Evolutionary conservation across 2,113 vertebrate species (phyloP).

Genomic region (Verasper variegatus): DNA sequence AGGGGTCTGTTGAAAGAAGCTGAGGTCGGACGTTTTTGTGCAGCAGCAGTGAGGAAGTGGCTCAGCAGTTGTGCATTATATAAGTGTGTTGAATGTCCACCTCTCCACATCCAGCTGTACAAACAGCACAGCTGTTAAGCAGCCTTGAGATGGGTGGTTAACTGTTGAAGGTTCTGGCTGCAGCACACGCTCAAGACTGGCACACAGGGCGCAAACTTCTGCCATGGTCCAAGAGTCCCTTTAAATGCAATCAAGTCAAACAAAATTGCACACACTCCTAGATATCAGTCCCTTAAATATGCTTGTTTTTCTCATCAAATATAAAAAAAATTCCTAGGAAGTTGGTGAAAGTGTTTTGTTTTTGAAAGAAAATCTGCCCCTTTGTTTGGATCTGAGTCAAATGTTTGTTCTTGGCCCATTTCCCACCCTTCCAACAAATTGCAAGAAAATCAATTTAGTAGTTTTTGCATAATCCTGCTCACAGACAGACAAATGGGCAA

Average conservation of each 20-base stretch:
- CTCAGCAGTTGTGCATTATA: conserved; percentile 8
- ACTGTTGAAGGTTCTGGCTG: conserved; percentile 18
- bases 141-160: conserved; percentile 28
- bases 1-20: not conserved
- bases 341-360: not conserved
- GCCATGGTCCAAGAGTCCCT: too few relatives aligned
- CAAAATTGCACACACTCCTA: not conserved
- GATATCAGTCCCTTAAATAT: not conserved
- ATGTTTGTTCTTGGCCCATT: not conserved
- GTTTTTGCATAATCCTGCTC: not conserved
- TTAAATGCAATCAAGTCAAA: too few relatives aligned
- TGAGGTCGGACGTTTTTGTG: not conserved
- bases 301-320: not conserved
- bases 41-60: conserved; percentile 9
- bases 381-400: not conserved
- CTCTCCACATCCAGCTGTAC: conserved; percentile 23
- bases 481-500: too few relatives aligned
- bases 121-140: conserved; percentile 34
- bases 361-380: too few relatives aligned
- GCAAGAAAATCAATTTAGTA: not conserved
- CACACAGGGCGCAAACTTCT: too few relatives aligned
- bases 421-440: not conserved
- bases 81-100: conserved; percentile 21
- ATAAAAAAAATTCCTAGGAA: too few relatives aligned
- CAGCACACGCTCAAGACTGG: conserved; percentile 15